These are phyloP conservation scores for Pharmacophagus antenor DNA, from an alignment of 2,888 invertebrate genomes.

Conservation along the genomic window DNA sequence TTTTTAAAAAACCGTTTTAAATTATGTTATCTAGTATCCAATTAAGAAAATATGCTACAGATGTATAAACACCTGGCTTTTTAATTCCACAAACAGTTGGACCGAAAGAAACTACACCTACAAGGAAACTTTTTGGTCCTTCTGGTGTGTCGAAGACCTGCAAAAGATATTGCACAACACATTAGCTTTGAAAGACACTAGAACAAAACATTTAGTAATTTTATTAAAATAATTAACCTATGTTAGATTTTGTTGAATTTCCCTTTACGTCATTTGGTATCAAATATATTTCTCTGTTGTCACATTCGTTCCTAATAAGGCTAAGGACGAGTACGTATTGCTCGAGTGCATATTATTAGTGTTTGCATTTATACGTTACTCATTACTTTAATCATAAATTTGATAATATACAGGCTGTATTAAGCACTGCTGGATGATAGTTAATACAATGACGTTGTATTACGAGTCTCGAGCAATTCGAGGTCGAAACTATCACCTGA, in stretches of 20 bases:
- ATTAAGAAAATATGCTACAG: slow-evolving; percentile 68
- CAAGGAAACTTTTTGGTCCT: slow-evolving; percentile 74
- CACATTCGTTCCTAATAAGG: too few species aligned
- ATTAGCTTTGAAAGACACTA: neutral
- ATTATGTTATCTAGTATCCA: slow-evolving; percentile 76
- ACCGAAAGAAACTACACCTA: slow-evolving; percentile 84
- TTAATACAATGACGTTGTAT: neutral
- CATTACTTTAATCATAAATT: too few species aligned
- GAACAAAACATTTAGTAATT: neutral
- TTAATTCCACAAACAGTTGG: slow-evolving; percentile 76
- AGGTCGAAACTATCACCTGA: neutral
- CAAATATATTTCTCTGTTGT: too few species aligned
- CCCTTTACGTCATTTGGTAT: too few species aligned
- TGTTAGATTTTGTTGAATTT: too few species aligned
- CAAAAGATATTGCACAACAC: neutral
- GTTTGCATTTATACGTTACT: too few species aligned
- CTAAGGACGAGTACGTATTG: too few species aligned
- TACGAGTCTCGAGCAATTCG: neutral
- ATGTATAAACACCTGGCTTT: slow-evolving; percentile 80
- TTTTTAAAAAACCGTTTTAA: slow-evolving; percentile 2
- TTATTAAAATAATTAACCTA: neutral
- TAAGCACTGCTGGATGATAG: neutral
- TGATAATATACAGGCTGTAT: too few species aligned
- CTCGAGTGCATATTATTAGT: too few species aligned
- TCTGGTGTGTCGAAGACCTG: slow-evolving; percentile 70